Evolutionary conservation across 2,113 vertebrate species (phyloP), one percentile per base, ranked within the genome.

Genomic region (Haplochromis vanheusdeni): DNA sequence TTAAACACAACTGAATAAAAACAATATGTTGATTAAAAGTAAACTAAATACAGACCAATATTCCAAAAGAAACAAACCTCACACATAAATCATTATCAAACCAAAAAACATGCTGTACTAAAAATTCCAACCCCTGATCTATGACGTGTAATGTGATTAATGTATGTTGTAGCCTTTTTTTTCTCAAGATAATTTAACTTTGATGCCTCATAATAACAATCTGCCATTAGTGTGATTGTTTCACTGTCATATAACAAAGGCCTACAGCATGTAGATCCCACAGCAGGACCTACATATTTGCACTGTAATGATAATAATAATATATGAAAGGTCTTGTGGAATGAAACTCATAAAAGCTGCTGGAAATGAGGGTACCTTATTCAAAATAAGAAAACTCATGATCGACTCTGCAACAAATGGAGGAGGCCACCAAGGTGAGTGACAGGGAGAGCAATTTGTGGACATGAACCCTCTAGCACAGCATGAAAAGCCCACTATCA

Each of bases 71-170:
- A 70, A 70, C 37, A 70, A 70, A 70, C 21, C 11, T 14, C 35
- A 23, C 12, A 42, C n/a, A 42, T 23, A 6, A 70, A 70, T 70
- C 35, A 42, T 23, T 40, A 0, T 21, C n/a, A 68, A 68, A 21
- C 35, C 33, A 40, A 9, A n/a, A 21, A 23, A 68, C 35, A 23
- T 4, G 3, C 58, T 7, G 2, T 5, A 40, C 2, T 35, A 3
- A 35, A 62, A 35, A n/a, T 62, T 62, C 1, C 17, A 62, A 35
- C 31, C 58, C 31, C 58, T 35, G 17, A 0, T 62, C 58, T 33
- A 62, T 62, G 9, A 62, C 1, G 0, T 62, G 58, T 0, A 62
- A 62, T 62, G 58, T 62, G 58, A 35, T 62, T 62, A 62, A 0
- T 35, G 58, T 35, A 6, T 33, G 0, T 62, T 11, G 58, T 62